Base-by-base conservation (phyloP, 2,888 invertebrate species). In the Cephus pygmeus region DNA sequence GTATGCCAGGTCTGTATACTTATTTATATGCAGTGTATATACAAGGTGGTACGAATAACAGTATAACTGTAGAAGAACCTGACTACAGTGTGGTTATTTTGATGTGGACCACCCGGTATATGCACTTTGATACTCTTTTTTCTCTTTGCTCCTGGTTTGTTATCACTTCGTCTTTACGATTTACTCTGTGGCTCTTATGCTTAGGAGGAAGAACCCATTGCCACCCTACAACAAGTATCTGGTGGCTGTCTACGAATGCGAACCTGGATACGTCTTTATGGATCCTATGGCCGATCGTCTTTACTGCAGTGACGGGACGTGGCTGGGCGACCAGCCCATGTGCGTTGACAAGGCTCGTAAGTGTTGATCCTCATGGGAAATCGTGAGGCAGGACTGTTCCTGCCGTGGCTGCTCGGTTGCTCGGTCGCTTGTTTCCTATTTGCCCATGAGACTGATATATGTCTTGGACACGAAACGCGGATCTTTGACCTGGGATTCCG, bases 321-420 rank as follows among this genome's bases (percentile, higher is more conserved):
- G 95, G 95, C 89, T 94, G 79, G 94, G 94, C 12, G 91, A 92
- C 73, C 87, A 91, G 81, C 94, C 94, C 33, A 91, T 91, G 77
- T 94, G 94, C 85, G 79, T 83, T 36, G 81, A 79, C 56, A 76
- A 83, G 36, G 79, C 73, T 74, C 82, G 89, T 88, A 79, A 88
- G 86, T 81, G 31, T 80, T 75, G 71, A 79, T 75, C 76, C 75
- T 76, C 75, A 75, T 69, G 40, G 36, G 56, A 75, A 35, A 11
- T 33, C 40, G 34, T 69, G 75, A n/a, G 75, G 40, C 76, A 71
- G 79, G 76, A 76, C 74, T 81, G 78, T 76, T 68, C 71, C 74
- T 79, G 79, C 78, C 79, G 56, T 23, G 1, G 40, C 15, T 4
- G 40, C 40, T 40, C 23, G 56, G 56, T 56, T 23, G 56, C 23